phyloP scores from a whole-genome alignment of 2,888 invertebrate species.

The Campoplex nolae region DNA sequence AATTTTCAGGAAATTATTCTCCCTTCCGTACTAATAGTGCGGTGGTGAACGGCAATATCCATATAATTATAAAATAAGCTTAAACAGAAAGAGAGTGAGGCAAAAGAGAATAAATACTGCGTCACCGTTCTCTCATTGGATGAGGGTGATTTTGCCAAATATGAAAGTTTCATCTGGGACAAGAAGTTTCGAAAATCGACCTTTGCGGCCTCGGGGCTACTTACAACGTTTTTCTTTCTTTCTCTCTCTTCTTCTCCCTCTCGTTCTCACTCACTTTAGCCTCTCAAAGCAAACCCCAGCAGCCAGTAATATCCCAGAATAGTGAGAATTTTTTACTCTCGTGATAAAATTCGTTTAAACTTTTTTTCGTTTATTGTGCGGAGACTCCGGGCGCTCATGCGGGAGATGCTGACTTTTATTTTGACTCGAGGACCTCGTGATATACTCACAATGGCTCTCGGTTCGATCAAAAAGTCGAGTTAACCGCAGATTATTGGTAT shows the following conservation, averaged over 20 bases:
- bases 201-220: constrained; percentile 52
- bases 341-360: constrained; percentile 67
- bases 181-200: constrained; percentile 59
- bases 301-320: constrained; percentile 57
- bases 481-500: background rate
- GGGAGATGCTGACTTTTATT: constrained; percentile 37
- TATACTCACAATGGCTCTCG: constrained; percentile 33
- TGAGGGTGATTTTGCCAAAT: constrained; percentile 61
- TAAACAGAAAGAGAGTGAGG: background rate
- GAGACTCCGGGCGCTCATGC: constrained; percentile 29
- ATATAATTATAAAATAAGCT: constrained; percentile 16
- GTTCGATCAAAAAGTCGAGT: constrained; percentile 45
- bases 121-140: constrained; percentile 44
- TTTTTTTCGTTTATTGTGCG: constrained; percentile 35
- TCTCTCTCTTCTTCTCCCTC: constrained; percentile 11
- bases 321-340: constrained; percentile 59
- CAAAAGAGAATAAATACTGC: constrained; percentile 25
- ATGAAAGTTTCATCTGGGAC: constrained; percentile 62
- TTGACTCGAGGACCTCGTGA: constrained; percentile 32
- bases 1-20: constrained; percentile 41
- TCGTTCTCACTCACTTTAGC: background rate
- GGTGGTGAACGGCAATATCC: constrained; percentile 1
- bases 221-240: constrained; percentile 45
- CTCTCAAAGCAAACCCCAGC: constrained; percentile 56
- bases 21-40: constrained; percentile 24